phyloP scores from a whole-genome alignment of 1,140 invertebrate species.

The Drosophila subpulchrella region DNA sequence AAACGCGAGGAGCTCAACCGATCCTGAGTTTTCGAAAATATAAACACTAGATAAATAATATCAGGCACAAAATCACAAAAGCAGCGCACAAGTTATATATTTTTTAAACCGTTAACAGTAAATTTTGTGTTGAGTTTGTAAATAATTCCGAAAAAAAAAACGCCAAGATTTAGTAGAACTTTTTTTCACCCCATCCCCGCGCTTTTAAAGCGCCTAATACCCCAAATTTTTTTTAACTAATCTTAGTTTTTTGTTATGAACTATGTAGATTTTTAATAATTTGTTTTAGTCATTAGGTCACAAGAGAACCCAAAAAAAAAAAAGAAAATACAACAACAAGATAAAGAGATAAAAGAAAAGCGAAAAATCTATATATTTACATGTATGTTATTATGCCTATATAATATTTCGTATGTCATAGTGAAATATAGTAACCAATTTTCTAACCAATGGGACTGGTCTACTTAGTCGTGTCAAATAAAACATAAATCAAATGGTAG shows the following conservation, averaged over 20 bases:
- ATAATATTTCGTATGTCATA: constrained; percentile 60
- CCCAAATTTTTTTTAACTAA: constrained; percentile 60
- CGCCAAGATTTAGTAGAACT: constrained; percentile 25
- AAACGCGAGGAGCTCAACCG: constrained; percentile 76
- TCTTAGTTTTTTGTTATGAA: constrained; percentile 72
- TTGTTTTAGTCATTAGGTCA: constrained; percentile 78
- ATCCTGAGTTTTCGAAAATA: constrained; percentile 26
- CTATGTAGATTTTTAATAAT: constrained; percentile 60
- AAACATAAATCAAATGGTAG: constrained; percentile 29
- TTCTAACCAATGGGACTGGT: constrained; percentile 82
- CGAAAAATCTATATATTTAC: constrained; percentile 28
- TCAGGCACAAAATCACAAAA: constrained; percentile 16
- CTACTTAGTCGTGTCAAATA: constrained; percentile 77
- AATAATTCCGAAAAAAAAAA: constrained; percentile 54
- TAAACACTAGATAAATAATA: background rate
- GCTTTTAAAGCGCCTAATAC: constrained; percentile 9
- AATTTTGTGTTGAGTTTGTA: constrained; percentile 51
- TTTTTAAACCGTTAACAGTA: constrained; percentile 32
- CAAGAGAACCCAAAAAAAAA: constrained; percentile 48
- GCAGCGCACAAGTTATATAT: constrained; percentile 61
- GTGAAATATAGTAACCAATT: constrained; percentile 79
- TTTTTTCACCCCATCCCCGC: constrained; percentile 27
- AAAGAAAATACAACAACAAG: background rate
- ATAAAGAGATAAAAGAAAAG: constrained; percentile 14
- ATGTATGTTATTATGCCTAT: constrained; percentile 42